Percentiles rank a stretch among this genome's conserved stretches.
These are phyloP conservation scores for Marasmarcha lunaedactyla DNA, from an alignment of 2,888 invertebrate species.

Conservation along the genomic window DNA sequence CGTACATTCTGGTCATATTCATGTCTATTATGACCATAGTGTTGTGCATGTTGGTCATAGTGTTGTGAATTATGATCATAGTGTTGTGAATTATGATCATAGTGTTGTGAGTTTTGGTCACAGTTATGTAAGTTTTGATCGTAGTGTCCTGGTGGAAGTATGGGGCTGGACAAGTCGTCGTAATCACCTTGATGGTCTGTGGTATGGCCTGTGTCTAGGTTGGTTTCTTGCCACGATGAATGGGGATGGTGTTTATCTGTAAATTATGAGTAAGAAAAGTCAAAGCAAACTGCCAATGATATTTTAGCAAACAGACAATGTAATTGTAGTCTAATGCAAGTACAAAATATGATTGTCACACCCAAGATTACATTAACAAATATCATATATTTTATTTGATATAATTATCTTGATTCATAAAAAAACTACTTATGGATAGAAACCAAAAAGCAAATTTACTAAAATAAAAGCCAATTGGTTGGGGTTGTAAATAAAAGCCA, in stretches of 20 bases:
- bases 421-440: no score
- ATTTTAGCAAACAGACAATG: no score
- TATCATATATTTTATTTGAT: no score
- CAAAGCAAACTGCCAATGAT: no score
- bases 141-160: slow-evolving; percentile 41
- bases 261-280: no score
- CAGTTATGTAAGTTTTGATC: slow-evolving; percentile 14
- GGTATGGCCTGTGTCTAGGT: slow-evolving; percentile 85
- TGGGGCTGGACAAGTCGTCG: slow-evolving; percentile 30
- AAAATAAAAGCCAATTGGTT: no score
- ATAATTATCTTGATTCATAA: no score
- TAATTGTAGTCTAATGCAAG: no score
- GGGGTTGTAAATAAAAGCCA: no score
- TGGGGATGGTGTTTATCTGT: slow-evolving; percentile 64
- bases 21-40: background rate
- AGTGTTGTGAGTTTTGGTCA: background rate
- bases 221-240: slow-evolving; percentile 89
- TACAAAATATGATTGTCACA: no score
- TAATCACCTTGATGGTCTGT: slow-evolving; percentile 73
- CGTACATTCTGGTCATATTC: background rate
- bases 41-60: background rate
- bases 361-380: no score
- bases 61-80: background rate
- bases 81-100: background rate
- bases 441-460: no score